Conservation (phyloP, 2,888 invertebrate genomes). For the Nomada ferruginata region DNA sequence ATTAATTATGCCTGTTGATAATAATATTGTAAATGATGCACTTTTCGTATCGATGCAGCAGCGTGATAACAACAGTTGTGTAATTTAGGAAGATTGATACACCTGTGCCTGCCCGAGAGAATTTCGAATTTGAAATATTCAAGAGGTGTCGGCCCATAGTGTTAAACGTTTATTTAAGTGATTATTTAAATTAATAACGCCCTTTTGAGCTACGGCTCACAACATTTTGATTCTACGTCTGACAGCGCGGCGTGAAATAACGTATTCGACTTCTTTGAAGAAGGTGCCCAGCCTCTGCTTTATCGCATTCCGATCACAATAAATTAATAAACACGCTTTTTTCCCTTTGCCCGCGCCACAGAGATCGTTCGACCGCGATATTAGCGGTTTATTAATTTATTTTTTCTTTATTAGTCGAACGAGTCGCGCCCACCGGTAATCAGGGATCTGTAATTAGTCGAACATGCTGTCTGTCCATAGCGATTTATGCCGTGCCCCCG, state of each 20-base stretch:
- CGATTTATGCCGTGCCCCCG: slow-evolving; percentile 77
- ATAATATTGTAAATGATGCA: too few species aligned
- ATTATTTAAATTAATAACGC: slow-evolving; percentile 38
- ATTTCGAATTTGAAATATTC: background rate
- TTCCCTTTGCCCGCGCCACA: slow-evolving; percentile 62
- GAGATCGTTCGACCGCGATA: slow-evolving; percentile 76
- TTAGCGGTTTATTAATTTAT: slow-evolving; percentile 82
- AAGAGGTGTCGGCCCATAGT: background rate
- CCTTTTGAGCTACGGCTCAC: slow-evolving; percentile 9
- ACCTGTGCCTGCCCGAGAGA: too few species aligned
- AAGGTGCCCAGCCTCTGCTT: slow-evolving; percentile 57
- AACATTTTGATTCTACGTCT: slow-evolving; percentile 39
- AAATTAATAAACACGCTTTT: slow-evolving; percentile 80
- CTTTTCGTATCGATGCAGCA: too few species aligned
- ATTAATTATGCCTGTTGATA: too few species aligned
- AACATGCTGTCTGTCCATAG: slow-evolving; percentile 81
- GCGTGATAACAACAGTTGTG: too few species aligned
- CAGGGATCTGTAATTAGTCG: slow-evolving; percentile 83
- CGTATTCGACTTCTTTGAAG: slow-evolving; percentile 62
- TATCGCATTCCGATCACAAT: slow-evolving; percentile 74
- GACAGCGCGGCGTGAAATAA: slow-evolving; percentile 58
- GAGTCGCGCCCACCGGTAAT: slow-evolving; percentile 80
- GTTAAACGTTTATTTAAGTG: too few species aligned
- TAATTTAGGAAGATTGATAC: too few species aligned
- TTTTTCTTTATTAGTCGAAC: slow-evolving; percentile 79